Evolutionary conservation across 2,888 invertebrate species (phyloP).

Genomic region (Drosophila subquinaria): DNA sequence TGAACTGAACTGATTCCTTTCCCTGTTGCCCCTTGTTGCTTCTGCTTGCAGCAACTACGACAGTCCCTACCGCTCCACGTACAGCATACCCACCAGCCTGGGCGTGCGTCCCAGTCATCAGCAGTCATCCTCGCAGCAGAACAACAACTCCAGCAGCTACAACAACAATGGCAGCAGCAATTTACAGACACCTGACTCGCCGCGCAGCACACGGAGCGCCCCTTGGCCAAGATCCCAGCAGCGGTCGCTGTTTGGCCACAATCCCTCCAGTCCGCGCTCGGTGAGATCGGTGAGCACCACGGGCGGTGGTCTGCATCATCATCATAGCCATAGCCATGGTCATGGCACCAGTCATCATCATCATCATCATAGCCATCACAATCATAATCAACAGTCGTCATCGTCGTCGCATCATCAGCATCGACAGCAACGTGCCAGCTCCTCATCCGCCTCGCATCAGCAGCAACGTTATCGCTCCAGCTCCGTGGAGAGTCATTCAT

Average conservation of each 20-base stretch:
- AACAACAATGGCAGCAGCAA: slow-evolving; percentile 79
- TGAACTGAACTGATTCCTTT: slow-evolving; percentile 30
- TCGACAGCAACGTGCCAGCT: slow-evolving; percentile 86
- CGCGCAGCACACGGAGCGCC: slow-evolving; percentile 93
- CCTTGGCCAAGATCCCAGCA: slow-evolving; percentile 91
- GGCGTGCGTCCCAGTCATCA: slow-evolving; percentile 84
- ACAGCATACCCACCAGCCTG: slow-evolving; percentile 86
- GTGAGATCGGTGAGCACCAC: slow-evolving; percentile 89
- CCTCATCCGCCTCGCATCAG: slow-evolving; percentile 77
- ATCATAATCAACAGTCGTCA: slow-evolving; percentile 58
- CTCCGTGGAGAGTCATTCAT: slow-evolving; percentile 95
- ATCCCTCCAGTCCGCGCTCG: slow-evolving; percentile 92
- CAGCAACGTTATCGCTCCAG: slow-evolving; percentile 89
- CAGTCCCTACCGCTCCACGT: slow-evolving; percentile 86
- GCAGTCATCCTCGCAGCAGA: slow-evolving; percentile 71
- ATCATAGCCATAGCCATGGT: slow-evolving; percentile 80
- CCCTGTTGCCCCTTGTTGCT: neutral
- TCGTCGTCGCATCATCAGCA: slow-evolving; percentile 70
- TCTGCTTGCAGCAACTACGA: slow-evolving; percentile 84
- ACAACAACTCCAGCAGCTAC: slow-evolving; percentile 82
- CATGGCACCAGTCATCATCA: slow-evolving; percentile 74
- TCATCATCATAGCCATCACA: slow-evolving; percentile 64
- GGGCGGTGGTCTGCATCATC: slow-evolving; percentile 82
- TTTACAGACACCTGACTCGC: slow-evolving; percentile 88
- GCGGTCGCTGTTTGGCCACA: slow-evolving; percentile 91